Evolutionary conservation across 2,888 invertebrate species (phyloP).

Genomic region (Euplexia lucipara): DNA sequence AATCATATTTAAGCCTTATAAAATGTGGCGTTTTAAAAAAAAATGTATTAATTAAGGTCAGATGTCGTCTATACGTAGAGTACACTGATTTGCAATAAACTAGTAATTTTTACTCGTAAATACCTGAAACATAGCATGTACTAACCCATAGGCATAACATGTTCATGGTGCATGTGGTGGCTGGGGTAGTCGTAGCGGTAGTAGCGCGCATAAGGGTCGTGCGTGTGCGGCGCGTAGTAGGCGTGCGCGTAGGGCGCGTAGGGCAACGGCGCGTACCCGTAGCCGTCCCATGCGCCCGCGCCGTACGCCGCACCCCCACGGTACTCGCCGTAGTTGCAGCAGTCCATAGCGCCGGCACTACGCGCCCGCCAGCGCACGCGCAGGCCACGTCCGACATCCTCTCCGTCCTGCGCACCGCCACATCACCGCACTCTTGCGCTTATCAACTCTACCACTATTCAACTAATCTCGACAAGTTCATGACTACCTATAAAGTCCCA

Average conservation of each 20-base stretch:
- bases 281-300: constrained; percentile 79
- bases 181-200: constrained; percentile 87
- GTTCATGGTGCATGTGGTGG: constrained; percentile 86
- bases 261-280: constrained; percentile 78
- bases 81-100: not conserved
- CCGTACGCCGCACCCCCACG: constrained; percentile 83
- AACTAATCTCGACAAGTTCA: constrained; percentile 53
- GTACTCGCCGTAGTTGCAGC: constrained; percentile 90
- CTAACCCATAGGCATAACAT: constrained; percentile 87
- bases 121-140: constrained; percentile 56
- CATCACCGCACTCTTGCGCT: constrained; percentile 76
- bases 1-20: not conserved
- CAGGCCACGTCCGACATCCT: constrained; percentile 71
- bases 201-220: constrained; percentile 87
- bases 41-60: not conserved
- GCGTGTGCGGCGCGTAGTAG: constrained; percentile 83
- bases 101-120: constrained; percentile 11
- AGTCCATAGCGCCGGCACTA: constrained; percentile 85
- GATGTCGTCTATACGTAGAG: not conserved
- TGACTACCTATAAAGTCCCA: constrained; percentile 54
- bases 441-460: constrained; percentile 63
- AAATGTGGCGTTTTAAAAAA: not conserved
- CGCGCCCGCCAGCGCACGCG: constrained; percentile 80
- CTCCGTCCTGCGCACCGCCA: constrained; percentile 77
- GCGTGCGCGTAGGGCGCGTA: constrained; percentile 77